Evolutionary conservation across 2,113 vertebrate genomes (phyloP).

Genomic region (Trematomus loennbergii): DNA sequence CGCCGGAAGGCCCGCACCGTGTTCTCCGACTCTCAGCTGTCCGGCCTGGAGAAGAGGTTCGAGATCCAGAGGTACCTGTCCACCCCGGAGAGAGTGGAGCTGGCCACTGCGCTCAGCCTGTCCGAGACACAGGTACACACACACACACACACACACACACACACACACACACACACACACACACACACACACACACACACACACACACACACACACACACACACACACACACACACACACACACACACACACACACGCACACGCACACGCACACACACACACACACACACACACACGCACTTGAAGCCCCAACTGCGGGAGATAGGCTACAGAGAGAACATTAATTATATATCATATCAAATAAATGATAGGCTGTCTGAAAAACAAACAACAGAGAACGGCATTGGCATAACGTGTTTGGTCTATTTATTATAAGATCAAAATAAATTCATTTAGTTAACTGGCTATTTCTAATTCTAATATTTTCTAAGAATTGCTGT

Average conservation of each 20-base stretch:
- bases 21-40: conserved; percentile 98
- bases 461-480: no score
- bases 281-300: background rate
- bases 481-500: no score
- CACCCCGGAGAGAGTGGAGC: conserved; percentile 95
- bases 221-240: background rate
- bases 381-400: background rate
- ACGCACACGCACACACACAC: background rate
- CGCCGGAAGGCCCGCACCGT: conserved; percentile 97
- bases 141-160: background rate
- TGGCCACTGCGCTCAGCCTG: conserved; percentile 96
- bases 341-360: no score
- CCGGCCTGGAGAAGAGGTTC: conserved; percentile 95
- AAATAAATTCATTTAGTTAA: no score
- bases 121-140: conserved; percentile 95
- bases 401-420: background rate
- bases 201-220: background rate
- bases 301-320: background rate
- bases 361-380: background rate
- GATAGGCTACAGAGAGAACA: background rate
- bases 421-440: no score
- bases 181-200: background rate
- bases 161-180: no score
- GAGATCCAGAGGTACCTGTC: conserved; percentile 97
- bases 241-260: background rate